Conservation (phyloP, 2,797 vertebrate species). For the Gambusia yucatana region DNA sequence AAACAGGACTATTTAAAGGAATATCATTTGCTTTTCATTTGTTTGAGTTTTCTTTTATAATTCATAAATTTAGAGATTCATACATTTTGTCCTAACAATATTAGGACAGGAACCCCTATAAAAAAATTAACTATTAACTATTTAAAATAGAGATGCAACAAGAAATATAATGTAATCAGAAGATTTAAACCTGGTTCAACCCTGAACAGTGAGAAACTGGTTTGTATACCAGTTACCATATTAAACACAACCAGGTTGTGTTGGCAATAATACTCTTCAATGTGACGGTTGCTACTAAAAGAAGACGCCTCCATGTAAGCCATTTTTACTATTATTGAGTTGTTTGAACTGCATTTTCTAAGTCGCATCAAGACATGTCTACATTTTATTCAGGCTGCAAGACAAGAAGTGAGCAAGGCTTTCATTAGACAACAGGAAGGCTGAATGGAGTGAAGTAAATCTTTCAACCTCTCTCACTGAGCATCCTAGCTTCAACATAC, state of each 20-base stretch:
- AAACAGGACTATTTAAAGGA: neutral
- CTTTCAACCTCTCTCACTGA: neutral
- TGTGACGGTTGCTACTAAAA: neutral
- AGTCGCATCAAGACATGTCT: neutral
- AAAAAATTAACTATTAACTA: neutral
- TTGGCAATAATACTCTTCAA: neutral
- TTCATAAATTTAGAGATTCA: neutral
- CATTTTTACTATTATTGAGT: neutral
- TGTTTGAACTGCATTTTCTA: neutral
- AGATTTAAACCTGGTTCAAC: neutral
- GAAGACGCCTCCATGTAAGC: neutral
- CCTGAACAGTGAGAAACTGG: neutral
- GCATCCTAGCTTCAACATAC: neutral
- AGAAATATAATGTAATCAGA: neutral
- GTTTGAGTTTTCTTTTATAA: neutral
- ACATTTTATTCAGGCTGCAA: neutral
- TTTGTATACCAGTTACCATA: neutral
- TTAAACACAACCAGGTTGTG: neutral
- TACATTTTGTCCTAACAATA: neutral
- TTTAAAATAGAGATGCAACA: neutral
- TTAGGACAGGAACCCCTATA: neutral
- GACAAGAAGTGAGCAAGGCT: neutral
- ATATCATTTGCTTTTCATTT: neutral
- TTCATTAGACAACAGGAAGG: neutral
- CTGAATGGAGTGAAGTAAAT: neutral